A percentile compares a stretch with the other conserved stretches of the same genome.
Evolutionary conservation across 2,888 invertebrate genomes (phyloP).

Genomic region (Lagria hirta): DNA sequence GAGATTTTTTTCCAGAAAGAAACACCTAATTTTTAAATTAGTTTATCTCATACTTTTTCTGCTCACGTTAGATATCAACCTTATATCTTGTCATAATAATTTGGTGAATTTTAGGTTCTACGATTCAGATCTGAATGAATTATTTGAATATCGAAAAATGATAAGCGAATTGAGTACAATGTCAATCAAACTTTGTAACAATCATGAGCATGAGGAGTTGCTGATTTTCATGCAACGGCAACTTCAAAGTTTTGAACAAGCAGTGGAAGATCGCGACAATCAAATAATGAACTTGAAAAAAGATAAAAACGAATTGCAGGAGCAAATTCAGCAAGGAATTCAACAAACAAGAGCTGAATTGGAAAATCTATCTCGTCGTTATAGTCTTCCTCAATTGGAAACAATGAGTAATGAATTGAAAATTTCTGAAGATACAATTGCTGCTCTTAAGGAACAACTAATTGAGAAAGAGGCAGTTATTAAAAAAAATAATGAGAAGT

Average conservation of each 20-base stretch:
- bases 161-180: conserved; percentile 30
- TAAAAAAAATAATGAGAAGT: conserved; percentile 25
- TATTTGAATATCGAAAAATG: conserved; percentile 41
- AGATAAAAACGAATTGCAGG: conserved; percentile 40
- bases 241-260: conserved; percentile 36
- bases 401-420: conserved; percentile 43
- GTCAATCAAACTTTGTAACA: conserved; percentile 15
- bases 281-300: conserved; percentile 39
- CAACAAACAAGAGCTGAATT: conserved; percentile 43
- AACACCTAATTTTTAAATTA: too few species aligned
- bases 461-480: conserved; percentile 28
- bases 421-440: conserved; percentile 37
- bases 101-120: conserved; percentile 39
- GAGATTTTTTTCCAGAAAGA: too few species aligned
- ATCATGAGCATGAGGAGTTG: conserved; percentile 22
- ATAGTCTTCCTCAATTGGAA: conserved; percentile 44
- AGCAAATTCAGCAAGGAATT: conserved; percentile 45
- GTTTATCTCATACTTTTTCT: too few species aligned
- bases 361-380: conserved; percentile 42
- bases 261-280: conserved; percentile 40
- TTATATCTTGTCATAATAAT: too few species aligned
- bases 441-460: conserved; percentile 34
- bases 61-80: too few species aligned
- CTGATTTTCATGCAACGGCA: conserved; percentile 41
- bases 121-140: conserved; percentile 37